Base-by-base conservation (phyloP, 2,113 vertebrate species). In the Podocnemis expansa region DNA sequence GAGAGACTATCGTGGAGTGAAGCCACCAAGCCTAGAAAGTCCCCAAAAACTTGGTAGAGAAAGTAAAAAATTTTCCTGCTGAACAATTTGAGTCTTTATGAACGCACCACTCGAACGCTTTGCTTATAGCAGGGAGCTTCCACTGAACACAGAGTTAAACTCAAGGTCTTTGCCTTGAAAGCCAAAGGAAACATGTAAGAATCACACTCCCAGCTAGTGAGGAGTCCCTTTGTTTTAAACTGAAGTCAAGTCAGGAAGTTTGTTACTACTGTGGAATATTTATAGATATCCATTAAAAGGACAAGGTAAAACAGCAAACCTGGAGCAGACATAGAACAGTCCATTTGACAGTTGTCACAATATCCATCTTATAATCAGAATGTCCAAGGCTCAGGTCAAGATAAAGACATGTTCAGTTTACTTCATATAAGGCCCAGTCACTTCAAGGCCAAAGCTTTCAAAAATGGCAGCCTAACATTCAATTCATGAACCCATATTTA, bases 221-320 rank as follows among this genome's bases (percentile, higher is more conserved):
- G 86, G 31, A 90, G 84, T 7, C 27, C 84, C 34, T 91, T 51
- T 78, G 60, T 55, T 87, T 47, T 55, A 87, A 76, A 84, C 27
- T 92, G 80, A 22, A 84, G 76, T 84, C 86, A 93, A 52, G 63
- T 67, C 63, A 92, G 76, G 67, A 51, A 75, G 92, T 14, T 55
- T 67, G 60, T 87, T 88, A 81, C 70, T 87, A 79, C 89, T 88
- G 91, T 12, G 81, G 88, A 63, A n/a, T 3, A 2, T 60, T 80
- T 92, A 91, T 84, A 55, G 84, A 75, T 75, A 83, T 45, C 51
- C 76, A 85, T 10, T 95, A 80, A 84, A 88, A 92, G 84, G 60
- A 31, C 56, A 78, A 31, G 83, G 38, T 49, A 93, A 67, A 89
- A 91, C n/a, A 78, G 70, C 10, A 91, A 76, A 13, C 2, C 45